Evolutionary conservation across 2,797 vertebrate genomes (phyloP).

Genomic region (Numenius phaeopus): DNA sequence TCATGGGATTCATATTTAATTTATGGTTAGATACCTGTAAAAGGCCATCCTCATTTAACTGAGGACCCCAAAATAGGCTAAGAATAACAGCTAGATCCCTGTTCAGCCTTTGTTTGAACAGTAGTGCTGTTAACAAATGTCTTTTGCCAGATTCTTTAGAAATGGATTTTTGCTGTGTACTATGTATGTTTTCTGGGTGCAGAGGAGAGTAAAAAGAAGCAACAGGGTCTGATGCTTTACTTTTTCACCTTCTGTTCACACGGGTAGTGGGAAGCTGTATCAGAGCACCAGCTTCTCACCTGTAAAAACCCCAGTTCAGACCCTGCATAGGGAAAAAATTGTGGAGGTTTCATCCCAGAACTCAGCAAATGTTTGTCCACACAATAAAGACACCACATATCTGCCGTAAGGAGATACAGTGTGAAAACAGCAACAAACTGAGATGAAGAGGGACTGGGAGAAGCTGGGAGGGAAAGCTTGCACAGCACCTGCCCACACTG

Average conservation of each 20-base stretch:
- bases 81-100: background rate
- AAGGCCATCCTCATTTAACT: background rate
- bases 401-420: background rate
- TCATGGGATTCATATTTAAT: background rate
- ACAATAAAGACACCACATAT: background rate
- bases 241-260: background rate
- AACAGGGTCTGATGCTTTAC: background rate
- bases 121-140: background rate
- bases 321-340: background rate
- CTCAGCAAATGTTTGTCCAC: background rate
- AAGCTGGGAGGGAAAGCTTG: background rate
- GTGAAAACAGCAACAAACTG: constrained; percentile 23
- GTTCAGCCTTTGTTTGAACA: background rate
- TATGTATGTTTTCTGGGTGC: background rate
- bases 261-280: background rate
- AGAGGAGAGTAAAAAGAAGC: background rate
- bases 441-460: background rate
- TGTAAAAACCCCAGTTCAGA: background rate
- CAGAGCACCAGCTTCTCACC: background rate
- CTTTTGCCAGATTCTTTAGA: background rate
- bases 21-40: background rate
- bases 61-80: background rate
- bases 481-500: constrained; percentile 8
- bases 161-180: background rate
- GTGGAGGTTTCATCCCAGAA: background rate